Evolutionary conservation across 1,140 invertebrate species (phyloP).

Genomic region (Anoplophora glabripennis): DNA sequence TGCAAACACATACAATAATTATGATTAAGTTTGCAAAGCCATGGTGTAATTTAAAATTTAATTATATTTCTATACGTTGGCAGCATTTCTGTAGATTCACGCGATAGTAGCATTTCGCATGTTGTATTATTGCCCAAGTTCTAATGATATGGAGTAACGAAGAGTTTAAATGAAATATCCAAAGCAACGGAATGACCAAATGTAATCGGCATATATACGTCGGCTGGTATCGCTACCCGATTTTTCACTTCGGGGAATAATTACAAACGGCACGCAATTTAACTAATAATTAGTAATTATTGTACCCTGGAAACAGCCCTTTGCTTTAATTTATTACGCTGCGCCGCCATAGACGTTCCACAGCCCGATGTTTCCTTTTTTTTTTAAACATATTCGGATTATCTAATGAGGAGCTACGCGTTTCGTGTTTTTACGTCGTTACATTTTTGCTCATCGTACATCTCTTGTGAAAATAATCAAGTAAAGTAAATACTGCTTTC

Average conservation of each 20-base stretch:
- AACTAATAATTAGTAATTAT: constrained; percentile 39
- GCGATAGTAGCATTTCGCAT: constrained; percentile 17
- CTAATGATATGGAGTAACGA: constrained; percentile 16
- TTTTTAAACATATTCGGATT: constrained; percentile 8
- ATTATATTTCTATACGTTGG: too few species aligned
- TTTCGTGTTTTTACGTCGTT: constrained; percentile 34
- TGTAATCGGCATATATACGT: constrained; percentile 15
- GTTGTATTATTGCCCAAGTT: constrained; percentile 15
- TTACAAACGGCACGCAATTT: constrained; percentile 39
- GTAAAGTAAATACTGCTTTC: constrained; percentile 37
- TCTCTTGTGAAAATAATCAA: constrained; percentile 38
- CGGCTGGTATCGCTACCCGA: constrained; percentile 18
- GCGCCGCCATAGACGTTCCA: too few species aligned
- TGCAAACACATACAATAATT: too few species aligned
- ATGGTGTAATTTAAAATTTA: too few species aligned
- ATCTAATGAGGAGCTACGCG: constrained; percentile 20
- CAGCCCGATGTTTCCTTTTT: too few species aligned
- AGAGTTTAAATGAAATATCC: constrained; percentile 17
- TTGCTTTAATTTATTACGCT: constrained; percentile 33
- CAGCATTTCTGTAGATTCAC: background rate
- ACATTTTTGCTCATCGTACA: constrained; percentile 34
- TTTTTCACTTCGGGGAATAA: constrained; percentile 37
- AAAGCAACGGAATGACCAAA: constrained; percentile 5
- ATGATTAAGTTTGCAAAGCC: too few species aligned
- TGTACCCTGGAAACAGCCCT: constrained; percentile 27